Evolutionary conservation across 2,888 invertebrate genomes (phyloP).

Genomic region (Germaria angustata): DNA sequence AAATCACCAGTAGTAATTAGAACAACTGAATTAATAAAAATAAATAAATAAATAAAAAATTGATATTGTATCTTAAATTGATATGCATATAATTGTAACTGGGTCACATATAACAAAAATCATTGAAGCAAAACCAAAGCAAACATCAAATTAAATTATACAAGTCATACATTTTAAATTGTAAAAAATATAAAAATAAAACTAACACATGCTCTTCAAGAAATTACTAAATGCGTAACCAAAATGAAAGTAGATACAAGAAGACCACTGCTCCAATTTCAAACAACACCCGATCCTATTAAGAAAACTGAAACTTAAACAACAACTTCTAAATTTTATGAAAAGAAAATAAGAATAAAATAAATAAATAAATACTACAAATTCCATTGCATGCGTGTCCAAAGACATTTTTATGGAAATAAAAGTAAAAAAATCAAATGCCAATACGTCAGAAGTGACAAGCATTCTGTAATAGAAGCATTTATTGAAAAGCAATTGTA

Average conservation of each 20-base stretch:
- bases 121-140: no score
- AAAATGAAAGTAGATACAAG: slow-evolving; percentile 8
- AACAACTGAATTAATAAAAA: no score
- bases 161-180: neutral
- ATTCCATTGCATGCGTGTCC: slow-evolving; percentile 1
- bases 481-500: slow-evolving; percentile 28
- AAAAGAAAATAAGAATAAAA: no score
- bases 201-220: neutral
- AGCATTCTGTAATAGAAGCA: neutral
- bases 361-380: no score
- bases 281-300: slow-evolving; percentile 1
- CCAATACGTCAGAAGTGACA: slow-evolving; percentile 1
- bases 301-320: slow-evolving; percentile 6
- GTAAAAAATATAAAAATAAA: no score
- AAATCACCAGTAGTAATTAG: no score
- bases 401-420: slow-evolving; percentile 5
- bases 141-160: no score
- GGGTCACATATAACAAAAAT: no score
- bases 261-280: neutral
- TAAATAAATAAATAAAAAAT: no score
- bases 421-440: neutral
- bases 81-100: no score
- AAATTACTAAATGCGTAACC: slow-evolving; percentile 31
- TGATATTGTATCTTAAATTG: no score
- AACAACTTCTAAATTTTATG: neutral